Evolutionary conservation across 2,113 vertebrate species (phyloP).

Genomic region (Nyctereutes procyonoides): DNA sequence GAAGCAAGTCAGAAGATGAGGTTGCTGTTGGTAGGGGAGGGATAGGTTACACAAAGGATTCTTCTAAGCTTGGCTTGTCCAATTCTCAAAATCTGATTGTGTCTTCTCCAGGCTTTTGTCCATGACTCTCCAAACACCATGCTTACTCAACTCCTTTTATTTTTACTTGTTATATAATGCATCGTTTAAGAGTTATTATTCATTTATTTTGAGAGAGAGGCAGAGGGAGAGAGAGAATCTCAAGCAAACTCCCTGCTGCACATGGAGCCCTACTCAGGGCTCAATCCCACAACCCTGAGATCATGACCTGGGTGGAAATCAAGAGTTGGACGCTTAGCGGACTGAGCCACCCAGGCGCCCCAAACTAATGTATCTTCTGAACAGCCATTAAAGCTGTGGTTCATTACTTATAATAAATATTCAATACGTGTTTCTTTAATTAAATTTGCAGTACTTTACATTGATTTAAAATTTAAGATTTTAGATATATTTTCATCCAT

Average conservation of each 20-base stretch:
- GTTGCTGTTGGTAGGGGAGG: constrained; percentile 1
- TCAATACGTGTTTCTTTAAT: background rate
- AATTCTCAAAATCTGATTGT: background rate
- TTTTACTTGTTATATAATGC: background rate
- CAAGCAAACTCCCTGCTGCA: background rate
- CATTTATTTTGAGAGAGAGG: background rate
- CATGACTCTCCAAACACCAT: background rate
- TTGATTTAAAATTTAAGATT: constrained; percentile 23
- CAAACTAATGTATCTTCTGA: constrained; percentile 19
- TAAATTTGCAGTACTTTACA: background rate
- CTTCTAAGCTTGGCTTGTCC: background rate
- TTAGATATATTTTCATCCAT: background rate
- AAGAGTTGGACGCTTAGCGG: background rate
- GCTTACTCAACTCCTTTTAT: background rate
- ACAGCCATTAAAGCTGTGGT: background rate
- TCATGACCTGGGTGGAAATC: background rate
- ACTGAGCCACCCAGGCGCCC: background rate
- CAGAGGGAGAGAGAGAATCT: background rate
- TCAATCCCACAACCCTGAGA: background rate
- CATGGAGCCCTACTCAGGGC: background rate
- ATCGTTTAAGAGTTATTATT: background rate
- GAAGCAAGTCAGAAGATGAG: constrained; percentile 5
- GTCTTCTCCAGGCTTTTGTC: background rate
- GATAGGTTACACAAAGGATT: constrained; percentile 9
- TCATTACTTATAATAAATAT: background rate